phyloP scores from a whole-genome alignment of 2,888 invertebrate genomes.

The Lordiphosa andalusiaca region DNA sequence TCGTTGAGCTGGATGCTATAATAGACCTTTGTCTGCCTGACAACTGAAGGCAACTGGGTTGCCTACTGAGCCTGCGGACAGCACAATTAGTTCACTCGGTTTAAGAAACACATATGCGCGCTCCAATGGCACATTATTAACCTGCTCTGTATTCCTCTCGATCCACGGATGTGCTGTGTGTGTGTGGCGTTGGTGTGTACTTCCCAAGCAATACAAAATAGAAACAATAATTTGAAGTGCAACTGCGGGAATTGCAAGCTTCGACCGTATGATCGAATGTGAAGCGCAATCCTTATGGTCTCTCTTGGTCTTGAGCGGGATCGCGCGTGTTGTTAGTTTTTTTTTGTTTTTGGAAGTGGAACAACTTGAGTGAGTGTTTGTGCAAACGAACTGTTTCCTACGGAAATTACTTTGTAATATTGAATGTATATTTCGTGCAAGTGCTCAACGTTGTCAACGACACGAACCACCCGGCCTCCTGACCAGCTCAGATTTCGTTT shows the following conservation, averaged over 20 bases:
- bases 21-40: constrained; percentile 35
- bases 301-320: constrained; percentile 9
- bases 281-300: constrained; percentile 8
- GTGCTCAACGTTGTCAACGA: constrained; percentile 7
- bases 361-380: constrained; percentile 45
- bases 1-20: constrained; percentile 21
- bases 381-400: constrained; percentile 46
- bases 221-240: constrained; percentile 20
- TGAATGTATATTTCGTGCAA: constrained; percentile 10
- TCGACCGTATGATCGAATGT: not conserved
- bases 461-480: constrained; percentile 1
- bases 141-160: not conserved
- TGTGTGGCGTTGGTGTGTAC: not conserved
- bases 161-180: no score
- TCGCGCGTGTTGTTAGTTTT: constrained; percentile 8
- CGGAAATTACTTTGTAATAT: constrained; percentile 41
- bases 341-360: constrained; percentile 35
- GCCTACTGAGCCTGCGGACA: constrained; percentile 30
- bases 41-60: constrained; percentile 11
- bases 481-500: not conserved
- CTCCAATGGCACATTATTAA: not conserved
- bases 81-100: constrained; percentile 2
- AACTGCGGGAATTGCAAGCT: constrained; percentile 20
- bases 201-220: constrained; percentile 5
- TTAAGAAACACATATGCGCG: not conserved